Evolutionary conservation across 2,888 invertebrate genomes (phyloP), one percentile per base, ranked within the genome.

Genomic region (Chalcosyrphus nemorum): DNA sequence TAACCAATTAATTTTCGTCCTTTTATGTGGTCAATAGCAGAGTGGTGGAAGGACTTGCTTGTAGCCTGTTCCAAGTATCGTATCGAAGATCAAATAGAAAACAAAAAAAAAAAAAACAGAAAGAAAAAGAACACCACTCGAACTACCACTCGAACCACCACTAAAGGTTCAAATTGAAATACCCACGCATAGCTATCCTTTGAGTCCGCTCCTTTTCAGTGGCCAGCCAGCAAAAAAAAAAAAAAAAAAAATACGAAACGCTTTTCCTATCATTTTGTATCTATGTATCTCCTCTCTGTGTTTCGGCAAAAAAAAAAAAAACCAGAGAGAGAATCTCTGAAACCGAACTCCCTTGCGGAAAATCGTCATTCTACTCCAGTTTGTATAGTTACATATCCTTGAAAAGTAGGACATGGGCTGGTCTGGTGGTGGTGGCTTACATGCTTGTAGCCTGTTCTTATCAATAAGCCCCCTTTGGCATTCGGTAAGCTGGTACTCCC

Each of bases 1-100:
- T 82, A 77, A 82, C 66, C 77, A 82, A 82, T 77, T 82, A 77
- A 77, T 82, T 77, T 68, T 63, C 41, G 38, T 78, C 68, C 77
- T 78, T 82, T 82, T 68, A 56, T 82, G 68, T 82, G 82, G 82
- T 77, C 41, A 72, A 54, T 38, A 27, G 24, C 4, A 4, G 52
- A n/a, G 43, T 19, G 17, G 41, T 7, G 15, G 19, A 50, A 24
- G 4, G 13, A 11, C 32, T 9, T 41, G 54, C 27, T 50, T 29
- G 15, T 43, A 76, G n/a, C n/a, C n/a, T 24, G 50, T 76, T 50
- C 57, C 38, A 59, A 32, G 50, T 50, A 56, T 17, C 35, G 50
- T 57, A 50, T 63, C 47, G 43, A 11, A 45, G 57, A 70, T 68
- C 61, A 70, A 57, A 35, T 61, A 59, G 52, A 35, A 61, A 45